These are phyloP conservation scores for Leptoclinus maculatus DNA, from an alignment of 2,797 vertebrate species.

Conservation along the genomic window DNA sequence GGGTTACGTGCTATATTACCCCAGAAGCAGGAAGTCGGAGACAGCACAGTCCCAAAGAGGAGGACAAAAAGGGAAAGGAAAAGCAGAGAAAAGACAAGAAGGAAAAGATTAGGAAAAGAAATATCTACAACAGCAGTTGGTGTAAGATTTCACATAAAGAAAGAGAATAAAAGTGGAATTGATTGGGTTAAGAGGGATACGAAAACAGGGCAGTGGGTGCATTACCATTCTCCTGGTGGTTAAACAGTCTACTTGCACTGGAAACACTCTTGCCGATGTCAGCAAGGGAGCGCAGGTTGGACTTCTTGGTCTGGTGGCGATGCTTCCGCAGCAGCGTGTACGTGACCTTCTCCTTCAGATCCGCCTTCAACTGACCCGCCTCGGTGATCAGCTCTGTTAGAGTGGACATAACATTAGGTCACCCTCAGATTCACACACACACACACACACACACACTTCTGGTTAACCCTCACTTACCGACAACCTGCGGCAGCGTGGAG, in stretches of 20 bases:
- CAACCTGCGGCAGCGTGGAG: slow-evolving; percentile 91
- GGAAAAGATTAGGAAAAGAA: slow-evolving; percentile 39
- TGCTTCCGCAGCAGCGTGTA: slow-evolving; percentile 96
- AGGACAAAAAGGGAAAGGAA: slow-evolving; percentile 1
- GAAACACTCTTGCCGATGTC: slow-evolving; percentile 99
- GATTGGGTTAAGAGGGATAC: neutral
- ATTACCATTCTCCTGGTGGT: slow-evolving; percentile 96
- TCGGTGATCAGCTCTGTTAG: slow-evolving; percentile 91
- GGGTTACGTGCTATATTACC: slow-evolving; percentile 87
- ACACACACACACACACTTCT: too few relatives aligned
- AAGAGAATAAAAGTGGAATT: neutral
- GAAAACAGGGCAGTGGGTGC: slow-evolving; percentile 42
- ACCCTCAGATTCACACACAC: neutral
- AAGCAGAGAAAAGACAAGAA: slow-evolving; percentile 30
- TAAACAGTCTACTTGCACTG: slow-evolving; percentile 97
- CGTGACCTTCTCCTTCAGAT: slow-evolving; percentile 95
- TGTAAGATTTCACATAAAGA: neutral
- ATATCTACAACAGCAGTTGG: slow-evolving; percentile 1
- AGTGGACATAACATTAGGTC: neutral
- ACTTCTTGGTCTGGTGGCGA: slow-evolving; percentile 99
- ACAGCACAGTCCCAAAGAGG: slow-evolving; percentile 37
- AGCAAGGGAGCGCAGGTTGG: slow-evolving; percentile 96
- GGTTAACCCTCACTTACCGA: slow-evolving; percentile 84
- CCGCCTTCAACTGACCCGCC: slow-evolving; percentile 88
- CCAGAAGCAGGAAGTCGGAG: slow-evolving; percentile 51